Evolutionary conservation across 2,797 vertebrate genomes (phyloP).

Genomic region (Podarcis siculus): DNA sequence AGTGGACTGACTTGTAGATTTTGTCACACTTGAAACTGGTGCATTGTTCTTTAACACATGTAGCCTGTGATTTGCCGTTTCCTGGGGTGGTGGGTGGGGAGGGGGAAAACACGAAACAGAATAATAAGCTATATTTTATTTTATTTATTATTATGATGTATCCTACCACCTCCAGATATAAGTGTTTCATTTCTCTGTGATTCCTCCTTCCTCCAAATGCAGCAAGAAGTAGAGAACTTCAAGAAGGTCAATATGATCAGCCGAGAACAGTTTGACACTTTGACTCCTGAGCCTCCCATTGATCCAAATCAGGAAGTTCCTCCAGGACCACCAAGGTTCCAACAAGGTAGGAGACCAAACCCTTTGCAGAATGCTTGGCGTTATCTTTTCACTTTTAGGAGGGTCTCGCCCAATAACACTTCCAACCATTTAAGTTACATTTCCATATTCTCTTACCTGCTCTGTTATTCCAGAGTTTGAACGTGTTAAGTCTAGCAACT

Average conservation of each 20-base stretch:
- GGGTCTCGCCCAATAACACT: neutral
- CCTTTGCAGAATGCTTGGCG: neutral
- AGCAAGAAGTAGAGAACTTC: constrained; percentile 99
- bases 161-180: neutral
- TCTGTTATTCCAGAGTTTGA: accelerated
- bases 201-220: constrained; percentile 53
- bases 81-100: neutral
- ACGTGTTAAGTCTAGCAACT: neutral
- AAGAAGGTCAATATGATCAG: constrained; percentile 99
- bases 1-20: neutral
- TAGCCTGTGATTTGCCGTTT: neutral
- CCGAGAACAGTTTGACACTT: constrained; percentile 94
- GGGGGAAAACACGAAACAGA: neutral
- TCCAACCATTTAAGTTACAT: neutral
- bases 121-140: neutral
- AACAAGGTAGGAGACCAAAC: constrained; percentile 84
- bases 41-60: neutral
- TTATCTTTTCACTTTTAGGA: neutral
- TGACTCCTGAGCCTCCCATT: constrained; percentile 95
- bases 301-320: constrained; percentile 98
- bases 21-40: neutral
- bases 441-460: neutral
- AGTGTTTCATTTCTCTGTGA: constrained; percentile 11
- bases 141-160: no score
- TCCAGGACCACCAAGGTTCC: constrained; percentile 91